These are phyloP conservation scores for Podiceps cristatus DNA, from an alignment of 2,113 vertebrate species.

Conservation along the genomic window DNA sequence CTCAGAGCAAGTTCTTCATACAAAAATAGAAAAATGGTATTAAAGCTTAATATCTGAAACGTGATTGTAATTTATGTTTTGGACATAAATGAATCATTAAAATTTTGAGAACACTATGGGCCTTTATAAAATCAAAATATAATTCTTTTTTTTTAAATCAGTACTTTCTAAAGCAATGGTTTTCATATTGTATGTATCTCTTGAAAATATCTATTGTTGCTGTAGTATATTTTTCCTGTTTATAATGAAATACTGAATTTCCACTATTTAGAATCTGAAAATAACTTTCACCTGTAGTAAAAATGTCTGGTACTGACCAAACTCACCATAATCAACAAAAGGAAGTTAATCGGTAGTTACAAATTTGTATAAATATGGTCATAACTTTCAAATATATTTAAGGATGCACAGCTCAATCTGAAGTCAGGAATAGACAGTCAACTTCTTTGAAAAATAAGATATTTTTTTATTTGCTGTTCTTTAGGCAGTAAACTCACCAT, in stretches of 20 bases:
- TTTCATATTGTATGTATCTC: background rate
- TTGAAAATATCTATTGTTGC: background rate
- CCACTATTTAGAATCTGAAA: background rate
- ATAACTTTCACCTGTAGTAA: background rate
- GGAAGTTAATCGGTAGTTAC: background rate
- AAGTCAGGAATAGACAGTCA: background rate
- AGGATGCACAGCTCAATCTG: background rate
- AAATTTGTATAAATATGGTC: background rate
- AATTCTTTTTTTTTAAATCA: background rate
- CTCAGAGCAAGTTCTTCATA: conserved; percentile 76
- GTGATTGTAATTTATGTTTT: conserved; percentile 23
- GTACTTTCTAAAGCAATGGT: background rate
- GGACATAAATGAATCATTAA: background rate
- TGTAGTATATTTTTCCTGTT: background rate
- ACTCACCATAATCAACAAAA: background rate
- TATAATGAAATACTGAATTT: background rate
- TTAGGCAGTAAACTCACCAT: background rate
- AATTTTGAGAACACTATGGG: background rate
- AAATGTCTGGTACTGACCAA: background rate
- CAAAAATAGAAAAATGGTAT: conserved; percentile 75
- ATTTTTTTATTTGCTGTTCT: background rate
- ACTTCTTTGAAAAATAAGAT: background rate
- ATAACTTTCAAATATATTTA: background rate
- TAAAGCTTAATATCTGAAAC: background rate
- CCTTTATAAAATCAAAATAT: conserved; percentile 27